Evolutionary conservation across 2,888 invertebrate genomes (phyloP).

Genomic region (Diplolepis rosae): DNA sequence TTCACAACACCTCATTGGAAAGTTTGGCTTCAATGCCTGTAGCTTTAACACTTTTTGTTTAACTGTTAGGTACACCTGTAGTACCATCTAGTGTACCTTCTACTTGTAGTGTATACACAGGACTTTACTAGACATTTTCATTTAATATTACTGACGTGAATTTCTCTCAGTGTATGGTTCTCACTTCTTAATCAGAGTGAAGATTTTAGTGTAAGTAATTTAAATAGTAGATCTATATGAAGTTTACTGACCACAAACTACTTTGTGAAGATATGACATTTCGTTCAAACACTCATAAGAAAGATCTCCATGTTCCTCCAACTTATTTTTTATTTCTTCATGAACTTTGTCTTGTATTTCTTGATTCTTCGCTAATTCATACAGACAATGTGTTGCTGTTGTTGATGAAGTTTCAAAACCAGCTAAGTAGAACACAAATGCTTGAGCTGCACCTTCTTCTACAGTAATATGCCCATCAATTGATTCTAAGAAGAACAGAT

Average conservation of each 20-base stretch:
- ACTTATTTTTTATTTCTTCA: conserved; percentile 67
- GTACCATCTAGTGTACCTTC: too few relatives aligned
- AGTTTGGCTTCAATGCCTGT: too few relatives aligned
- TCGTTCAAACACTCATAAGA: conserved; percentile 73
- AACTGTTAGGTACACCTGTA: too few relatives aligned
- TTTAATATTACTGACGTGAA: too few relatives aligned
- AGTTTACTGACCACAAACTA: conserved; percentile 70
- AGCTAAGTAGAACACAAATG: conserved; percentile 74
- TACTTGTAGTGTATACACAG: too few relatives aligned
- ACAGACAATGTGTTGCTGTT: conserved; percentile 73
- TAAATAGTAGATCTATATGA: too few relatives aligned
- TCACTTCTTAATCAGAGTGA: too few relatives aligned
- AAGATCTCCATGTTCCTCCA: conserved; percentile 63
- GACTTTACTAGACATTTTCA: too few relatives aligned
- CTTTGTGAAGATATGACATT: conserved; percentile 74
- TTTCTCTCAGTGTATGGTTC: too few relatives aligned
- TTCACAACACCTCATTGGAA: too few relatives aligned
- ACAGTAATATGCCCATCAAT: conserved; percentile 57
- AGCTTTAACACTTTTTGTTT: too few relatives aligned
- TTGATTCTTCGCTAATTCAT: conserved; percentile 72
- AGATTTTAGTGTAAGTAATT: too few relatives aligned
- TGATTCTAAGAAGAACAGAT: conserved; percentile 19
- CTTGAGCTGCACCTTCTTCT: conserved; percentile 74
- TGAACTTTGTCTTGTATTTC: conserved; percentile 72
- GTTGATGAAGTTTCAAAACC: conserved; percentile 76